Evolutionary conservation across 2,888 invertebrate species (phyloP).

Genomic region (Himalopsyche kuldschensis): DNA sequence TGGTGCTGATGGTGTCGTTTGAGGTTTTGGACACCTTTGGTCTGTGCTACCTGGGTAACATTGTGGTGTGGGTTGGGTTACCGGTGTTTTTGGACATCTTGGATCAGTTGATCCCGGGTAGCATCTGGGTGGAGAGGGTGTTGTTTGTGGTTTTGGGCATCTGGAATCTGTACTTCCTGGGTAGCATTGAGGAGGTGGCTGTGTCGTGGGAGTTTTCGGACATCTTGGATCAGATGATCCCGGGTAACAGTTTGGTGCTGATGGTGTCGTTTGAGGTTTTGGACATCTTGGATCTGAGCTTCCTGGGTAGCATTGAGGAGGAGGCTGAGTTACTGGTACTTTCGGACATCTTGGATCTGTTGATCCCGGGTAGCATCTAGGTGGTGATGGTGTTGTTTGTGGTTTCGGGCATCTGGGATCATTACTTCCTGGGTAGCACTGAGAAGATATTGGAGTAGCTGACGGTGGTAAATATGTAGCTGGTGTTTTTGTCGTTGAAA

Average conservation of each 20-base stretch:
- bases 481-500: conserved; percentile 19
- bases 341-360: conserved; percentile 47
- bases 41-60: conserved; percentile 43
- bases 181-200: conserved; percentile 42
- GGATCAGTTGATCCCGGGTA: conserved; percentile 45
- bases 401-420: conserved; percentile 45
- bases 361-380: conserved; percentile 52
- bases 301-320: conserved; percentile 43
- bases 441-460: conserved; percentile 40
- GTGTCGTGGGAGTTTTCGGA: conserved; percentile 41
- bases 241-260: conserved; percentile 45
- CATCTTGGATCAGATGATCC: conserved; percentile 45
- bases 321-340: conserved; percentile 37
- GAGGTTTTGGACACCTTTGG: conserved; percentile 41
- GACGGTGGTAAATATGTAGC: conserved; percentile 10
- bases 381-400: conserved; percentile 40
- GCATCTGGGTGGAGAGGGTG: conserved; percentile 43
- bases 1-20: conserved; percentile 44
- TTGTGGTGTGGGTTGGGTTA: neutral
- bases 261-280: conserved; percentile 40
- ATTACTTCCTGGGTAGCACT: conserved; percentile 53
- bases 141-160: conserved; percentile 43
- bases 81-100: conserved; percentile 42
- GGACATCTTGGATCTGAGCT: conserved; percentile 44
- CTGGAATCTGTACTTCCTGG: conserved; percentile 49